phyloP scores from a whole-genome alignment of 2,113 vertebrate species.

The Dolichallabes microphthalmus region DNA sequence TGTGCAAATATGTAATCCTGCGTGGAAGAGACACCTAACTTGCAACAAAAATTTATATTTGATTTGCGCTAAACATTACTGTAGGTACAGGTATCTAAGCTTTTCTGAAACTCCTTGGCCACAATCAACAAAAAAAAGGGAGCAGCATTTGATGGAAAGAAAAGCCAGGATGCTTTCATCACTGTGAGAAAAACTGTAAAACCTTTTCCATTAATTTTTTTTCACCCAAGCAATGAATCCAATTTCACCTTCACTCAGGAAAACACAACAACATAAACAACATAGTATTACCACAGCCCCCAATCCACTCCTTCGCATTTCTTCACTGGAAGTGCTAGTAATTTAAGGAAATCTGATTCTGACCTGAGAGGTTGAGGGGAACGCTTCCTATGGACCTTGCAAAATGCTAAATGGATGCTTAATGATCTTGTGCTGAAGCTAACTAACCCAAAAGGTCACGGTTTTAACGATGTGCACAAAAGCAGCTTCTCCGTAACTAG shows the following conservation, averaged over 20 bases:
- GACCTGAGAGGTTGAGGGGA: neutral
- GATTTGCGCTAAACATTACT: too few relatives aligned
- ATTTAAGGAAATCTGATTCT: neutral
- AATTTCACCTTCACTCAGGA: neutral
- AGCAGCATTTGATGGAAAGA: neutral
- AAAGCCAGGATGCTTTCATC: neutral
- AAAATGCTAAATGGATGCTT: neutral
- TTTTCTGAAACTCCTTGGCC: neutral
- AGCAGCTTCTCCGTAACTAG: constrained; percentile 14
- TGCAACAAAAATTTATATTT: neutral
- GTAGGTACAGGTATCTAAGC: neutral
- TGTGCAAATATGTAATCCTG: neutral
- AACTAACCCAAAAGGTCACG: constrained; percentile 22
- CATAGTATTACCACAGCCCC: neutral
- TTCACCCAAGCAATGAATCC: neutral
- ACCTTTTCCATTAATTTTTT: neutral
- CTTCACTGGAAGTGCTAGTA: neutral
- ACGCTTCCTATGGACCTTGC: neutral
- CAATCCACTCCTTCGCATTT: neutral
- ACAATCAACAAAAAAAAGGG: neutral
- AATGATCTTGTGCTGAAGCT: constrained; percentile 19
- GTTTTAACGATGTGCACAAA: constrained; percentile 14
- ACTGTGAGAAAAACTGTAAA: neutral
- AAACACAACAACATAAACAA: too few relatives aligned
- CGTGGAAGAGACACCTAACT: neutral